These are phyloP conservation scores for Habrosyne pyritoides DNA, from an alignment of 2,888 invertebrate genomes.

Conservation along the genomic window DNA sequence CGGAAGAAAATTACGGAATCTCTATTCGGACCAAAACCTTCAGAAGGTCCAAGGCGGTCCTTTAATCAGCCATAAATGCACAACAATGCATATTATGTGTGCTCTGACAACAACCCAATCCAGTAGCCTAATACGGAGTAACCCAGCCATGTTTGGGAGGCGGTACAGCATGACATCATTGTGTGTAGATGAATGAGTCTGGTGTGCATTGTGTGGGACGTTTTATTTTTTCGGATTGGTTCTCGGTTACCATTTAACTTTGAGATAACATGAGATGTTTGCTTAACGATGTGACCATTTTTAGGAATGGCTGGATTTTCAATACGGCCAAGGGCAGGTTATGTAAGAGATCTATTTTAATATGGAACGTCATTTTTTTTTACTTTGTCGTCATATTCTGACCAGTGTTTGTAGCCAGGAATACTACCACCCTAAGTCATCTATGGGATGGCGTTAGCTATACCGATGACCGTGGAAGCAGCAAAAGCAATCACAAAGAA, in stretches of 20 bases:
- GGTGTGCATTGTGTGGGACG: background rate
- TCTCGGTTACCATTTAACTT: background rate
- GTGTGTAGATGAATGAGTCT: slow-evolving; percentile 7
- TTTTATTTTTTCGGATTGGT: background rate
- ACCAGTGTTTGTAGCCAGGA: too few species aligned
- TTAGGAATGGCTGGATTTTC: background rate
- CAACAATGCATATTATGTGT: slow-evolving; percentile 1
- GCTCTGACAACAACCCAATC: background rate
- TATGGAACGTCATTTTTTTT: background rate
- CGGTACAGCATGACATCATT: slow-evolving; percentile 5
- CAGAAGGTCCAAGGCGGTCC: background rate
- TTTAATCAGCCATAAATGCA: background rate
- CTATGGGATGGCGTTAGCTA: too few species aligned
- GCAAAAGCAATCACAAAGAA: too few species aligned
- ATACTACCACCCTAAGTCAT: too few species aligned
- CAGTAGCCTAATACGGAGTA: background rate
- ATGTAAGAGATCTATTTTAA: background rate
- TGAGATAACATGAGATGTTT: background rate
- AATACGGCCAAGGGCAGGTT: background rate
- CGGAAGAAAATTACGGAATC: background rate
- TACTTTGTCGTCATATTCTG: background rate
- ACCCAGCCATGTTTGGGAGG: background rate
- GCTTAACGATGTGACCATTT: background rate
- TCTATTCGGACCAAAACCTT: background rate
- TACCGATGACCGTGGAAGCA: too few species aligned